Percentiles rank a stretch among this genome's conserved stretches.
Evolutionary conservation across 1,140 invertebrate species (phyloP).

Genomic region (Drosophila tsacasi): DNA sequence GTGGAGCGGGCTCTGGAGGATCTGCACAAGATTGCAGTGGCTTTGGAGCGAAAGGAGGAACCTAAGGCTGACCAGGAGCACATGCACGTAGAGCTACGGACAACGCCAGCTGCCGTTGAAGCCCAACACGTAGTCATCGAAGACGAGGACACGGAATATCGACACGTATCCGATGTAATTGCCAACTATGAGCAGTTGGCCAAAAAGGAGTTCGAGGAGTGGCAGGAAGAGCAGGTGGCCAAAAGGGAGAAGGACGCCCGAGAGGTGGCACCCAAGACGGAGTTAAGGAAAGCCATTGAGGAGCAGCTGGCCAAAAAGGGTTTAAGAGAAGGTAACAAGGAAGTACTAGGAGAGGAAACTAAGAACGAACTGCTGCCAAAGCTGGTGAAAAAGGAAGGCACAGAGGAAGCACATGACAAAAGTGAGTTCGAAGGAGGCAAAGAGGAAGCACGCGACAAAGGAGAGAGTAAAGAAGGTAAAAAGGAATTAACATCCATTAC

Average conservation of each 20-base stretch:
- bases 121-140: conserved; percentile 69
- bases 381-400: not conserved
- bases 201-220: conserved; percentile 35
- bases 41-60: conserved; percentile 34
- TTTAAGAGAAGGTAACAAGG: conserved; percentile 3
- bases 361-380: not conserved
- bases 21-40: conserved; percentile 66
- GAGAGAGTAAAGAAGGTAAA: too few species aligned
- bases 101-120: conserved; percentile 52
- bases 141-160: conserved; percentile 50
- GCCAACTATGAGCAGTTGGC: conserved; percentile 78
- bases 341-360: not conserved
- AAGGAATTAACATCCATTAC: not conserved
- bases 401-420: not conserved
- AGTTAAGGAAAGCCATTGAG: conserved; percentile 24
- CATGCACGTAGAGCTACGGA: conserved; percentile 54
- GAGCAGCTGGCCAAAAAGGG: conserved; percentile 17
- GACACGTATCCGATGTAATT: conserved; percentile 75
- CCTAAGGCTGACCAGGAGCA: conserved; percentile 3
- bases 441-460: not conserved
- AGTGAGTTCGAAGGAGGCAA: not conserved
- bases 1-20: conserved; percentile 76
- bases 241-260: conserved; percentile 7
- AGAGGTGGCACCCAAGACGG: conserved; percentile 11
- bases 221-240: conserved; percentile 45